Evolutionary conservation across 37 sponge, comb jelly and placozoan species (phyloP), one percentile per base, ranked within the genome.

Genomic region (Amphimedon queenslandica): DNA sequence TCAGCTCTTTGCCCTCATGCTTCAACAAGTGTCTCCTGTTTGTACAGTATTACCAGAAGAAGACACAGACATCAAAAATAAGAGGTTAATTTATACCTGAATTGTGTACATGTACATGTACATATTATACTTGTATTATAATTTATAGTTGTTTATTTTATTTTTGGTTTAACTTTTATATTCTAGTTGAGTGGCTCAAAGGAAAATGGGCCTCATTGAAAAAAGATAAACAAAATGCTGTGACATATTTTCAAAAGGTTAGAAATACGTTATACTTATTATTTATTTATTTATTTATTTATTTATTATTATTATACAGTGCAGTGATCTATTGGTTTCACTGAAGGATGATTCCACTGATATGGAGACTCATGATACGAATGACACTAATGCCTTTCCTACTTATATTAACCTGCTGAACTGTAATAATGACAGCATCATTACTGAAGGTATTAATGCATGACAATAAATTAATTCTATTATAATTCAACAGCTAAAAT

Each of bases 21-120:
- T 82, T 82, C 75, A 24, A 40, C 11, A 61, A 82, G 33, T 82
- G 82, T 69, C 63, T 75, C 2, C 35, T 16, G 30, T 82, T 75
- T 30, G 61, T 69, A 6, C 61, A 75, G 47, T 58, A 58, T n/a
- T 36, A 27, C 34, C 39, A 25, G 11, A 8, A 4, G 25, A 36
- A 35, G 27, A 5, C 1, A 34, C 40, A 27, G 41, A 18, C 27
- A 37, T 39, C 39, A 13, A 67, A 23, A 20, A 34, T 1, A 35
- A 67, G 34, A 21, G 37, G 69, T 67, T 67, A 39, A 67, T 35
- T 27, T 3, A 25, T 39, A 35, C 39, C 34, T 39, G n/a, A n/a
- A n/a, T n/a, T n/a, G n/a, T 21, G 11, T 28, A 47, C 53, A 47
- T 47, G 13, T 47, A 47, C 13, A 47, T 47, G 53, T 47, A 47